These are phyloP conservation scores for Siderastrea siderea DNA, from an alignment of 92 coral and sea anemone species.

Conservation along the genomic window DNA sequence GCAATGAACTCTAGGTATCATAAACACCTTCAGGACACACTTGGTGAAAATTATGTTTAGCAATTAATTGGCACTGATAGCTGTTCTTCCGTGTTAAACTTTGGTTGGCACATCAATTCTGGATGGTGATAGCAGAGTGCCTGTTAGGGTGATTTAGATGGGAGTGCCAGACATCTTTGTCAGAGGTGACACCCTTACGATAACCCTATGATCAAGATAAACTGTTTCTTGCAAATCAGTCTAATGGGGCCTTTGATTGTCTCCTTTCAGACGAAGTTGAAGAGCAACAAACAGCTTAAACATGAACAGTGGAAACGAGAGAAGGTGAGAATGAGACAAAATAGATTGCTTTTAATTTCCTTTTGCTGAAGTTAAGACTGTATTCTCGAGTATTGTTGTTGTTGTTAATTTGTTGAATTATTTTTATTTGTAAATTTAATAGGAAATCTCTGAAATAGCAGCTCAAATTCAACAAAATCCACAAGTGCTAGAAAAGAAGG, in stretches of 20 bases:
- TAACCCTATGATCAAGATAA: not conserved
- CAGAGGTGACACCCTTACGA: not conserved
- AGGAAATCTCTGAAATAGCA: constrained; percentile 78
- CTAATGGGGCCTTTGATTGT: not conserved
- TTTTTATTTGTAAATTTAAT: not conserved
- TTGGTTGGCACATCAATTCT: no score
- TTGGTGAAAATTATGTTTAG: no score
- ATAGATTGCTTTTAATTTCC: not conserved
- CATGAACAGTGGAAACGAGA: constrained; percentile 82
- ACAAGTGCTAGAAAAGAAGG: constrained; percentile 40
- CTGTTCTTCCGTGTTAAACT: no score
- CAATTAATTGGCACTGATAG: no score
- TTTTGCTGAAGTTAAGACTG: not conserved
- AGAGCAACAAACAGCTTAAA: constrained; percentile 74
- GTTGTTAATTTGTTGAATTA: not conserved
- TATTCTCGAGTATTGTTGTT: not conserved
- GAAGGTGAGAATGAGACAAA: constrained; percentile 49
- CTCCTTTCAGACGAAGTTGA: constrained; percentile 67
- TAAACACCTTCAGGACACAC: no score
- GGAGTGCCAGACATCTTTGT: not conserved
- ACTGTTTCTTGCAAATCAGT: not conserved
- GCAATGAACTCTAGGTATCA: no score
- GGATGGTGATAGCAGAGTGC: no score
- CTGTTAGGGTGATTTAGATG: not conserved
- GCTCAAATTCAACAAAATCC: constrained; percentile 71